These are phyloP conservation scores for Arizona elegans DNA, from an alignment of 2,113 vertebrate genomes.

Conservation along the genomic window DNA sequence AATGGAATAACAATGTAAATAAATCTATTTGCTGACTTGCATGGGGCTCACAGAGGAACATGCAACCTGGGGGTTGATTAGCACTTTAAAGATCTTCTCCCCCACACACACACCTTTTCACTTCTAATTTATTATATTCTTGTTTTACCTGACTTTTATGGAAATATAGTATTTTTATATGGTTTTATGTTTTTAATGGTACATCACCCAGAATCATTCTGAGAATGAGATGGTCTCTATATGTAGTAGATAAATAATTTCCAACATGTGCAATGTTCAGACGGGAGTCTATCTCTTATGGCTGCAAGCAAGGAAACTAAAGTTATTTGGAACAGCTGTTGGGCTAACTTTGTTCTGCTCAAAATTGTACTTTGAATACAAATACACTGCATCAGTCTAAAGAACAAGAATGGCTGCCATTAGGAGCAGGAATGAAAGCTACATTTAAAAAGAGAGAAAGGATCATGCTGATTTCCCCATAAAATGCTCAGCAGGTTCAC, in stretches of 20 bases:
- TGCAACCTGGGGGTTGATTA: not conserved
- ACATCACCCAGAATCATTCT: not conserved
- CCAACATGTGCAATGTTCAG: not conserved
- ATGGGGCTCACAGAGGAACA: not conserved
- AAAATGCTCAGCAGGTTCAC: conserved; percentile 40
- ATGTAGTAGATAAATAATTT: not conserved
- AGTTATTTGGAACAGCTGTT: not conserved
- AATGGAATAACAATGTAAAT: not conserved
- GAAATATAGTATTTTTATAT: not conserved
- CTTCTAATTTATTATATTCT: not conserved
- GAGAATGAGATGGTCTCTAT: not conserved
- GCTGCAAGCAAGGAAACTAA: not conserved
- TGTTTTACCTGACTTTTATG: not conserved
- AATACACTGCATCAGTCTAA: conserved; percentile 5
- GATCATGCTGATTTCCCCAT: conserved; percentile 34
- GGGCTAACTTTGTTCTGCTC: not conserved
- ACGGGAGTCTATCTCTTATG: not conserved
- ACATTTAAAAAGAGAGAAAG: conserved; percentile 6
- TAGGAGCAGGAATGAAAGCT: conserved; percentile 14
- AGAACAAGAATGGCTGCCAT: not conserved
- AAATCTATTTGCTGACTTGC: not conserved
- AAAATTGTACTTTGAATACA: not conserved
- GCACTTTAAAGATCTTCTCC: not conserved
- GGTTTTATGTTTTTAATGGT: not conserved
- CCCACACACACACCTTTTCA: not conserved